phyloP scores from a whole-genome alignment of 2,888 invertebrate species.

The Steinernema carpocapsae region DNA sequence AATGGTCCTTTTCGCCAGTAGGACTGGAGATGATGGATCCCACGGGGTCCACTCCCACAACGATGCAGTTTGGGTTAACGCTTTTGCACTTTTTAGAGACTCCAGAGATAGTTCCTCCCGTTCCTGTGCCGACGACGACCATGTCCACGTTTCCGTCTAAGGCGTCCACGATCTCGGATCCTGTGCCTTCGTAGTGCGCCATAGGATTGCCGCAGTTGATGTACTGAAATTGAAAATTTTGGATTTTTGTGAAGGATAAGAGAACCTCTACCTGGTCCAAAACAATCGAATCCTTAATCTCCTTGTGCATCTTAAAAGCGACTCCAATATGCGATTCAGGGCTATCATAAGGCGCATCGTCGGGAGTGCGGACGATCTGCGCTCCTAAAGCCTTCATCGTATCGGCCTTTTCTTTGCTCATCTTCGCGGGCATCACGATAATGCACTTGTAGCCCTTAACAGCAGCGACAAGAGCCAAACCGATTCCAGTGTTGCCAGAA shows the following conservation, averaged over 20 bases:
- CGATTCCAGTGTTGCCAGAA: slow-evolving; percentile 82
- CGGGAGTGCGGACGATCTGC: slow-evolving; percentile 91
- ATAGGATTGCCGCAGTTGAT: slow-evolving; percentile 91
- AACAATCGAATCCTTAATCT: slow-evolving; percentile 84
- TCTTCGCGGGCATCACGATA: slow-evolving; percentile 97
- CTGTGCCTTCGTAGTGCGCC: slow-evolving; percentile 96
- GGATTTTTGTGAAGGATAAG: no score
- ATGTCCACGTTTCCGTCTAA: slow-evolving; percentile 86
- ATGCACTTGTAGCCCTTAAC: slow-evolving; percentile 84
- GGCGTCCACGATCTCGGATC: slow-evolving; percentile 86
- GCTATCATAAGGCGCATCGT: slow-evolving; percentile 80
- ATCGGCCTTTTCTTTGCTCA: slow-evolving; percentile 93
- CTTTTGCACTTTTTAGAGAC: slow-evolving; percentile 74
- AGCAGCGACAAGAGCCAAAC: slow-evolving; percentile 90
- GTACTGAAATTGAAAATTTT: slow-evolving; percentile 71
- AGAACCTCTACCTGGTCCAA: slow-evolving; percentile 85
- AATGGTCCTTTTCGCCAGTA: slow-evolving; percentile 75
- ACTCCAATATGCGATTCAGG: slow-evolving; percentile 87
- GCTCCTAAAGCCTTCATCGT: slow-evolving; percentile 88
- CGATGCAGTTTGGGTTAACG: slow-evolving; percentile 52
- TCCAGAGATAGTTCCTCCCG: slow-evolving; percentile 91
- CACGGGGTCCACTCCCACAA: slow-evolving; percentile 66
- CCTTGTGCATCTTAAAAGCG: slow-evolving; percentile 82
- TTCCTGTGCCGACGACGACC: slow-evolving; percentile 83
- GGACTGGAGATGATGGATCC: no score